Base-by-base conservation (phyloP, 2,797 vertebrate genomes). In the Harpagifer antarcticus region DNA sequence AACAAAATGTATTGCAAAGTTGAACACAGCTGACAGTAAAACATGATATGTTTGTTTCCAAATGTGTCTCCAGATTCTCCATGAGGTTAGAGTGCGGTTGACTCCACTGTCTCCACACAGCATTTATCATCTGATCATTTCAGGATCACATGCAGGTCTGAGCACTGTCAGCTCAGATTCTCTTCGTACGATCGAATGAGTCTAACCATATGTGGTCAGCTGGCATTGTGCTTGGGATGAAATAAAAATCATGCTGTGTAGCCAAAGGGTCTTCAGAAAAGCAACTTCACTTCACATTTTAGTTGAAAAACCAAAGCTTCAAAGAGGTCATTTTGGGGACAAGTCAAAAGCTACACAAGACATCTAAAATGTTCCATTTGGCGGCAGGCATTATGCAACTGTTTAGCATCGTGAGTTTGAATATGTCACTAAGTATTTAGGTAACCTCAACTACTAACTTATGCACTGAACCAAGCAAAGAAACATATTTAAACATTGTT, bases 141-240 rank as follows among this genome's bases (percentile, higher is more conserved):
- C 72, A 79, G 78, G 84, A 81, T 91, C 74, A 81, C 63, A 60
- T 69, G 65, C 56, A 59, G 88, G 67, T 74, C 68, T 47, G 49
- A 71, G 3, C 31, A 2, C 74, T 84, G 81, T 88, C 82, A 80
- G 43, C 20, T 74, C 54, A 23, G 14, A 81, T 86, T 71, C 17
- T 76, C 50, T 74, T 48, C 56, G 60, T 53, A 9, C 42, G 69
- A 44, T 58, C 58, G 15, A 55, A 57, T 60, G 64, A 75, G 49
- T 68, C 45, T 31, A 68, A 85, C n/a, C 65, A 16, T 47, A 76
- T 64, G 63, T 37, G 45, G 31, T 50, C 33, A 57, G 44, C 54
- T 43, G 19, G 43, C 31, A 19, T 42, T 31, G 53, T 63, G 44
- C 54, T 40, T 19, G 16, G 20, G 49, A 54, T 55, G 53, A 84